A percentile compares a stretch with the other conserved stretches of the same genome.
Conservation (phyloP, 2,113 vertebrate species). For the Ibidorhyncha struthersii region DNA sequence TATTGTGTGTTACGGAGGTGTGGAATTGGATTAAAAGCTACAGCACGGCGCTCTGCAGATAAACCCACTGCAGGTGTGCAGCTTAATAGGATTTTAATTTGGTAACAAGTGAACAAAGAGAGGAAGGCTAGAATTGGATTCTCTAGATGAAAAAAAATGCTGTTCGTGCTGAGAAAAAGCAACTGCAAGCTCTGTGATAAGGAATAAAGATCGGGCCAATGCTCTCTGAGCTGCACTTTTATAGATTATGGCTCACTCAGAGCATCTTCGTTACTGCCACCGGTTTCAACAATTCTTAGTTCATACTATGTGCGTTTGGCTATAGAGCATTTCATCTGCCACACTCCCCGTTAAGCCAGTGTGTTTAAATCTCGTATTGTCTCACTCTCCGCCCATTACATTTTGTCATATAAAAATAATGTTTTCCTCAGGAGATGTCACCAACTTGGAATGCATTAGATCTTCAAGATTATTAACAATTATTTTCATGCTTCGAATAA, state of each 20-base stretch:
- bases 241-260: neutral
- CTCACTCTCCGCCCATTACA: neutral
- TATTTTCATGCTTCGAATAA: neutral
- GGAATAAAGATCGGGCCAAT: neutral
- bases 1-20: neutral
- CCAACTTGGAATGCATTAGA: neutral
- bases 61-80: slow-evolving; percentile 43
- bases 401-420: neutral
- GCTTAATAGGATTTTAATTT: slow-evolving; percentile 36
- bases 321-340: neutral
- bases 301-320: neutral
- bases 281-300: neutral
- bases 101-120: slow-evolving; percentile 18
- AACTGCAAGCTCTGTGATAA: slow-evolving; percentile 23
- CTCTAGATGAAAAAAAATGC: neutral
- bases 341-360: neutral
- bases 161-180: slow-evolving; percentile 29
- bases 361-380: neutral
- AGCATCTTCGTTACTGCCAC: neutral
- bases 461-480: neutral
- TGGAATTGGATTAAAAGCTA: slow-evolving; percentile 37
- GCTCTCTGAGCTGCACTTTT: neutral
- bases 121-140: neutral
- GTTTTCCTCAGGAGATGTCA: neutral
- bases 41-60: neutral